phyloP scores from a whole-genome alignment of 2,888 invertebrate species.

The Scrobipalpa costella region DNA sequence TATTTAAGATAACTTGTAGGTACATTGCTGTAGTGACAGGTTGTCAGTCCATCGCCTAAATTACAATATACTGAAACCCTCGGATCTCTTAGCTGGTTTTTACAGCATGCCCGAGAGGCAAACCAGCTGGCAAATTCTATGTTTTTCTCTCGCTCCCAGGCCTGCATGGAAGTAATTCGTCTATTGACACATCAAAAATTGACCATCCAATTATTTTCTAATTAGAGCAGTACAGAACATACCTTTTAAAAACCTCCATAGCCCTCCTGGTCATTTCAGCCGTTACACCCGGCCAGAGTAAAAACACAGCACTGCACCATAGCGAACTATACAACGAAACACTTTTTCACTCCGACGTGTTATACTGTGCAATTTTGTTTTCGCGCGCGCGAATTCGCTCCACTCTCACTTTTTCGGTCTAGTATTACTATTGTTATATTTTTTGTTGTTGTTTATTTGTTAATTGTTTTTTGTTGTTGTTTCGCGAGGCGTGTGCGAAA shows the following conservation, averaged over 20 bases:
- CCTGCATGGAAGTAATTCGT: too few species aligned
- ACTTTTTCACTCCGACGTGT: conserved; percentile 9
- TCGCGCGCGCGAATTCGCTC: conserved; percentile 7
- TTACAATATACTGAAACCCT: too few species aligned
- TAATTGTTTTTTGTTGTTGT: conserved; percentile 39
- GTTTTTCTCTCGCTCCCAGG: too few species aligned
- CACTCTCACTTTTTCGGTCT: conserved; percentile 34
- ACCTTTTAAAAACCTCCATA: conserved; percentile 61
- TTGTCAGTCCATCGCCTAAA: too few species aligned
- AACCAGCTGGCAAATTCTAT: too few species aligned
- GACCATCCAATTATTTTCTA: not conserved
- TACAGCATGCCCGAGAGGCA: too few species aligned
- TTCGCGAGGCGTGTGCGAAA: conserved; percentile 56
- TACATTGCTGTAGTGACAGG: too few species aligned
- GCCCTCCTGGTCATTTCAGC: conserved; percentile 52
- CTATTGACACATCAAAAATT: too few species aligned
- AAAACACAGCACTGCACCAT: conserved; percentile 18
- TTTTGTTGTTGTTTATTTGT: conserved; percentile 37
- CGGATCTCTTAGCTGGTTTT: too few species aligned
- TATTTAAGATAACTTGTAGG: too few species aligned
- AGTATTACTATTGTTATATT: conserved; percentile 31
- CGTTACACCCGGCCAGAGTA: conserved; percentile 28
- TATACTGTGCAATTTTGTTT: not conserved
- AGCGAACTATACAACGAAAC: not conserved
- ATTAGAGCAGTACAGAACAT: conserved; percentile 25